Conservation (phyloP, 2,113 vertebrate species). For the Corythaixoides concolor region DNA sequence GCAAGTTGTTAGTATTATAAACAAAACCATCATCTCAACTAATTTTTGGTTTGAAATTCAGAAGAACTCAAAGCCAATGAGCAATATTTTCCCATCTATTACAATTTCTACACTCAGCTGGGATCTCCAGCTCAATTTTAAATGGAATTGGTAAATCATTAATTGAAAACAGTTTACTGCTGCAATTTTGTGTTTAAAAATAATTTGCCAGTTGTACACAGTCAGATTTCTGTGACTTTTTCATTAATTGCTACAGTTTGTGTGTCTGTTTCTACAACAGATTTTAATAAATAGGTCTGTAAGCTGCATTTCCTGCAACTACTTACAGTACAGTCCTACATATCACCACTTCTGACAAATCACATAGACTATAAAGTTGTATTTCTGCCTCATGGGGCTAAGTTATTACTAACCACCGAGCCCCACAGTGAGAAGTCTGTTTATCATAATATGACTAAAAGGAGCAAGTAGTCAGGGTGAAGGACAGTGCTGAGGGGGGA, state of each 20-base stretch:
- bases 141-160: not conserved
- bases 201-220: not conserved
- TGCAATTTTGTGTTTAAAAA: slow-evolving; percentile 6
- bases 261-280: not conserved
- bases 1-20: not conserved
- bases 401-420: not conserved
- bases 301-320: slow-evolving; percentile 22
- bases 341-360: slow-evolving; percentile 44
- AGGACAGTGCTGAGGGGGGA: not conserved
- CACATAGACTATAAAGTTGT: not conserved
- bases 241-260: not conserved
- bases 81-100: not conserved
- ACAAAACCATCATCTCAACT: not conserved
- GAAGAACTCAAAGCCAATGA: not conserved
- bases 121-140: not conserved
- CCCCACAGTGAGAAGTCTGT: slow-evolving; percentile 7
- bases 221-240: not conserved
- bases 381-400: not conserved
- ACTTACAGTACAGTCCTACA: not conserved
- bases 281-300: not conserved
- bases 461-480: not conserved
- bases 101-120: not conserved
- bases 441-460: slow-evolving; percentile 29
- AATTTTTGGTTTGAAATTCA: not conserved
- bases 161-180: not conserved